phyloP scores from a whole-genome alignment of 2,797 vertebrate species.

The Varecia variegata region DNA sequence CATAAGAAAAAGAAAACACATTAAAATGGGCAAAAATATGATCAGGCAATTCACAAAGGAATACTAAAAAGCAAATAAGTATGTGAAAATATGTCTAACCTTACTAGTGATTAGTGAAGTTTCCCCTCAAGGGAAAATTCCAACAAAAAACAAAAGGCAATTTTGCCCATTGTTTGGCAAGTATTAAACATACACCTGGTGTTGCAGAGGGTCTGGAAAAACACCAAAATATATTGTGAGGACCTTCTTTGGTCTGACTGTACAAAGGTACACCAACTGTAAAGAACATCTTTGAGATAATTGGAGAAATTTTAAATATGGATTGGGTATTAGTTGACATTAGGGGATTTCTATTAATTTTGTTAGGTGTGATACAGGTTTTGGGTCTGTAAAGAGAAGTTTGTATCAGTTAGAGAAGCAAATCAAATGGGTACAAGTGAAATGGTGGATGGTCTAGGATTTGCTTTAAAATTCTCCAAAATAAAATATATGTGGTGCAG shows the following conservation, averaged over 20 bases:
- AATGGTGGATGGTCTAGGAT: not conserved
- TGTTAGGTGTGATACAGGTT: not conserved
- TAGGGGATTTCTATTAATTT: not conserved
- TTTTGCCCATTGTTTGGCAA: not conserved
- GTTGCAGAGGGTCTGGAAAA: not conserved
- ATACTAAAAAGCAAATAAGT: not conserved
- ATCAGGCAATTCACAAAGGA: not conserved
- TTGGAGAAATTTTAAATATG: not conserved
- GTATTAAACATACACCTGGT: not conserved
- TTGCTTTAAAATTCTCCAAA: not conserved
- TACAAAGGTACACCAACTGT: not conserved
- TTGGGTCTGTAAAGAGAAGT: not conserved
- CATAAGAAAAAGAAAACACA: not conserved
- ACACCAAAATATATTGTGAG: not conserved
- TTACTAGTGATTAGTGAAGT: not conserved
- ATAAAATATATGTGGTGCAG: not conserved
- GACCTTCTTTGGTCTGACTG: not conserved
- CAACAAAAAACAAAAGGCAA: not conserved
- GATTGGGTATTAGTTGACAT: not conserved
- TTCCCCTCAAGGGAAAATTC: not conserved
- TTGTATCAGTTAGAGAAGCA: not conserved
- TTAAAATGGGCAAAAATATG: not conserved
- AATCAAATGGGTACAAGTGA: not conserved
- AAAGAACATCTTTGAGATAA: constrained; percentile 35
- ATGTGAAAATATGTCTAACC: not conserved